These are phyloP conservation scores for Tinea trinotella DNA, from an alignment of 2,888 invertebrate species.

Conservation along the genomic window DNA sequence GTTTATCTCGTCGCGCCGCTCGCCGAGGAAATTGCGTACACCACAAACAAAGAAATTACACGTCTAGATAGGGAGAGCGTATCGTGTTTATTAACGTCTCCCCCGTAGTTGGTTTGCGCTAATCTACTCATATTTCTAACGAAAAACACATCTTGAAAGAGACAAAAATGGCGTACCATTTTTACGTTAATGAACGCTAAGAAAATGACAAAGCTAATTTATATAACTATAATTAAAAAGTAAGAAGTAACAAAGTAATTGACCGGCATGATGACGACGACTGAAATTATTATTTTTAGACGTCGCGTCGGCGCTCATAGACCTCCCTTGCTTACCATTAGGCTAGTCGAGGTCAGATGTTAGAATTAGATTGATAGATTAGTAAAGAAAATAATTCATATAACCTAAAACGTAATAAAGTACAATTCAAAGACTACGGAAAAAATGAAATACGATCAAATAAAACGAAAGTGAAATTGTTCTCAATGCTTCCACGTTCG, in stretches of 20 bases:
- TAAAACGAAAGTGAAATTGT: not conserved
- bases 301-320: no score
- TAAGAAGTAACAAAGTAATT: no score
- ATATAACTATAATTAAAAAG: not conserved
- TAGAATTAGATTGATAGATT: no score
- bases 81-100: slow-evolving; percentile 3
- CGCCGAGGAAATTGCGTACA: slow-evolving; percentile 60
- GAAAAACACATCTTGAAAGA: not conserved
- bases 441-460: not conserved
- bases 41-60: slow-evolving; percentile 63
- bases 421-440: not conserved
- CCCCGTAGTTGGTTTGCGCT: not conserved
- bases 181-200: not conserved
- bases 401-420: not conserved
- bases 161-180: not conserved
- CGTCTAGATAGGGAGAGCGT: slow-evolving; percentile 45
- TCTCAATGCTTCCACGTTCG: not conserved
- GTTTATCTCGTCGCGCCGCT: slow-evolving; percentile 26
- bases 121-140: not conserved
- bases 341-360: no score
- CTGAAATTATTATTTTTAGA: no score
- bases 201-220: not conserved
- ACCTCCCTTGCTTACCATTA: no score
- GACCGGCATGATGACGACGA: no score
- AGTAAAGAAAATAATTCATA: no score